Conservation (phyloP, 2,113 vertebrate species). For the Mesoclemmys tuberculata region DNA sequence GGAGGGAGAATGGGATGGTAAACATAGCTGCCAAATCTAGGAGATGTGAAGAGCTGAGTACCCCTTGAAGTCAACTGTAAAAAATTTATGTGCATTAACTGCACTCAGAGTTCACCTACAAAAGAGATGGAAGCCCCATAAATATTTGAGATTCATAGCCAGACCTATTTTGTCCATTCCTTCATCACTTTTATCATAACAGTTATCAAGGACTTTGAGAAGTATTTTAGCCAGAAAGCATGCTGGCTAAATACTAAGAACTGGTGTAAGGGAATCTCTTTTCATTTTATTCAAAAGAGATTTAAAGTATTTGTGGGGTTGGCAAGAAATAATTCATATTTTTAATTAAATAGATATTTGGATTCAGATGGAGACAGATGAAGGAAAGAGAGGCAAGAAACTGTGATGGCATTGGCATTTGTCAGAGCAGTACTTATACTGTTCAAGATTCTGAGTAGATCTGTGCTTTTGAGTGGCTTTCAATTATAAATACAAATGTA, state of each 20-base stretch:
- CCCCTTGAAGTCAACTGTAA: neutral
- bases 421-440: neutral
- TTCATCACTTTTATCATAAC: slow-evolving; percentile 40
- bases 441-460: neutral
- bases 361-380: neutral
- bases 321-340: neutral
- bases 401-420: neutral
- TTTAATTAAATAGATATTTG: neutral
- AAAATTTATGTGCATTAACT: slow-evolving; percentile 5
- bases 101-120: neutral
- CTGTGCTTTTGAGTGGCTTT: neutral
- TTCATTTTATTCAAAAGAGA: neutral
- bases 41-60: neutral
- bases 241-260: neutral
- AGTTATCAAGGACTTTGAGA: slow-evolving; percentile 10
- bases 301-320: neutral
- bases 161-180: neutral
- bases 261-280: neutral
- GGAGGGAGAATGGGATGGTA: neutral
- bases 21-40: neutral
- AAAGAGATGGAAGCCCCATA: neutral
- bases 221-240: neutral
- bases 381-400: neutral
- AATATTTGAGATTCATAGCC: neutral
- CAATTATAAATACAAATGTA: neutral